These are phyloP conservation scores for Octodon degus DNA, from an alignment of 2,113 vertebrate species.

Conservation along the genomic window DNA sequence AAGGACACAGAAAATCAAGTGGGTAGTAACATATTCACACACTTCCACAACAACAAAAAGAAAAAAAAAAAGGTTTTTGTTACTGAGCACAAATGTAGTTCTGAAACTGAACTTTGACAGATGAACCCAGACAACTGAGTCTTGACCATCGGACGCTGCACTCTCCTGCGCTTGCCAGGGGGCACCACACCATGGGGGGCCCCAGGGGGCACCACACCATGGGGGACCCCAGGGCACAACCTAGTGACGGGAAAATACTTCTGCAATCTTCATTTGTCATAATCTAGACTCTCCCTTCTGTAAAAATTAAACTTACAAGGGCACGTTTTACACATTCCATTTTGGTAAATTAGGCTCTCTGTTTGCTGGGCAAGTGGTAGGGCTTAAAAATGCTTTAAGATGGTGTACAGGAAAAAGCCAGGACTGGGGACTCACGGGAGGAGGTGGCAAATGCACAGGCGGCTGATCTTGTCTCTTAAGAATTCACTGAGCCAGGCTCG, in stretches of 20 bases:
- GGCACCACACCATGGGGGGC: slow-evolving; percentile 65
- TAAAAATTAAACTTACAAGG: slow-evolving; percentile 82
- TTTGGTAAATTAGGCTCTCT: slow-evolving; percentile 76
- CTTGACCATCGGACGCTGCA: slow-evolving; percentile 71
- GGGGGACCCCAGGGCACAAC: slow-evolving; percentile 71
- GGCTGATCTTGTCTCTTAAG: slow-evolving; percentile 65
- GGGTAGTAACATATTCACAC: slow-evolving; percentile 86
- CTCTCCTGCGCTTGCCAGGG: slow-evolving; percentile 73
- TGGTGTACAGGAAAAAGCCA: slow-evolving; percentile 70
- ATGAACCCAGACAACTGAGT: slow-evolving; percentile 83
- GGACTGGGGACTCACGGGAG: background rate
- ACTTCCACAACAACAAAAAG: slow-evolving; percentile 73
- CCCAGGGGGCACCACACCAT: slow-evolving; percentile 74
- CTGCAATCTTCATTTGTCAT: slow-evolving; percentile 74
- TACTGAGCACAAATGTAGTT: slow-evolving; percentile 85
- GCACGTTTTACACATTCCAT: slow-evolving; percentile 83
- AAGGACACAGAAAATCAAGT: slow-evolving; percentile 89
- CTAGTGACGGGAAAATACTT: slow-evolving; percentile 78
- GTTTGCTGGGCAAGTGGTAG: slow-evolving; percentile 74
- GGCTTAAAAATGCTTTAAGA: slow-evolving; percentile 66
- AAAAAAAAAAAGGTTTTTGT: slow-evolving; percentile 82
- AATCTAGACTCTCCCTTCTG: slow-evolving; percentile 62
- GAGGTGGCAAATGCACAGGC: slow-evolving; percentile 61
- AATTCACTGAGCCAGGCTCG: slow-evolving; percentile 47
- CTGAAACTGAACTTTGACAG: slow-evolving; percentile 84